These are phyloP conservation scores for Lepidurus apus DNA, from an alignment of 1,140 invertebrate genomes.

Conservation along the genomic window DNA sequence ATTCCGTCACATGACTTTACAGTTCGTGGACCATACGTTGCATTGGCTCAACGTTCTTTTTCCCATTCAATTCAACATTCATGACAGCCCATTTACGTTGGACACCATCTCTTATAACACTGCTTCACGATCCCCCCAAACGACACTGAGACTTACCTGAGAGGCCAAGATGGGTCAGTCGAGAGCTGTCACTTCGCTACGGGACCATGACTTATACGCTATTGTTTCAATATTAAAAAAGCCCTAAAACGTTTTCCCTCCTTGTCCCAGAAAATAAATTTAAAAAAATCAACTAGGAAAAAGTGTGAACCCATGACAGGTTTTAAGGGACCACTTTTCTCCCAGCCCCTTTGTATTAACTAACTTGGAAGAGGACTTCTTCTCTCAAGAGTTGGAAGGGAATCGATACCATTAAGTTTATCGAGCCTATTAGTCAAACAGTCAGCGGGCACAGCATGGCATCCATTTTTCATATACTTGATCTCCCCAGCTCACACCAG, in stretches of 20 bases:
- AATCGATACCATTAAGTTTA: constrained; percentile 11
- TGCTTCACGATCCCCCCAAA: not conserved
- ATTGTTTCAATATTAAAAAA: not conserved
- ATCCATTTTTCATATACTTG: constrained; percentile 16
- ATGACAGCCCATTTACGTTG: not conserved
- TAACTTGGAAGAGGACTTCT: not conserved
- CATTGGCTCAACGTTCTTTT: no score
- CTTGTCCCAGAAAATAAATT: no score
- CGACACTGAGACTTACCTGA: not conserved
- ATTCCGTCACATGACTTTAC: no score
- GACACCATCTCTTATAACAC: not conserved
- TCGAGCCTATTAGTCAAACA: constrained; percentile 15
- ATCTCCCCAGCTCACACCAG: constrained; percentile 17
- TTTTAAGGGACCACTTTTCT: not conserved
- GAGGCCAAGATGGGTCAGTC: not conserved
- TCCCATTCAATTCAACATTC: no score
- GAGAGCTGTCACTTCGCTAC: not conserved
- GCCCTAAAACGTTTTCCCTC: no score
- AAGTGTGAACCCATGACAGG: not conserved
- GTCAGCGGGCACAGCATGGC: constrained; percentile 7
- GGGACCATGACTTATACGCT: constrained; percentile 8
- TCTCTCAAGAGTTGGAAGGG: not conserved
- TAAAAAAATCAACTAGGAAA: not conserved
- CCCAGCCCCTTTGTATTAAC: not conserved
- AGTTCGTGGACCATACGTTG: no score